phyloP scores from a whole-genome alignment of 53 echinoderm and acorn worm genomes.

The Holothuria scabra region DNA sequence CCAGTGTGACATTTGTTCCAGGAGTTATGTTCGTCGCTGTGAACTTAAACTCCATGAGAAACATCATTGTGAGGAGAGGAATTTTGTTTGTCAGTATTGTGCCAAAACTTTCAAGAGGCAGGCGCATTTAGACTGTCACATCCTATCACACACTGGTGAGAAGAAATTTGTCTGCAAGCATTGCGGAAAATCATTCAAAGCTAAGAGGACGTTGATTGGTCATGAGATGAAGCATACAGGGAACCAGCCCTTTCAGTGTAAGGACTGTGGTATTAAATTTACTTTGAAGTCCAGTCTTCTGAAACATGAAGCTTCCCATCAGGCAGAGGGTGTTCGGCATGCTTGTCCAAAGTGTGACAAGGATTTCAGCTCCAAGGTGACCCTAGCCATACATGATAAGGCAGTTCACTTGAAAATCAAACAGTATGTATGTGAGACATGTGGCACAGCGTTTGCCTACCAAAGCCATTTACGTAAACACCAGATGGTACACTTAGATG shows the following conservation, averaged over 20 bases:
- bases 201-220: slow-evolving; percentile 28
- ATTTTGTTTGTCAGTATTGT: slow-evolving; percentile 28
- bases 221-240: slow-evolving; percentile 41
- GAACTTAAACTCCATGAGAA: slow-evolving; percentile 37
- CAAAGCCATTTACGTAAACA: slow-evolving; percentile 42
- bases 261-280: slow-evolving; percentile 45
- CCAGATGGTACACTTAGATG: slow-evolving; percentile 43
- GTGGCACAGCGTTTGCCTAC: slow-evolving; percentile 42
- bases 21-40: slow-evolving; percentile 39
- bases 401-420: slow-evolving; percentile 37
- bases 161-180: slow-evolving; percentile 15
- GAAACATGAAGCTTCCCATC: slow-evolving; percentile 33
- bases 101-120: slow-evolving; percentile 45
- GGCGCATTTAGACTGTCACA: slow-evolving; percentile 41
- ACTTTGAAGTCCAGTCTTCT: slow-evolving; percentile 49
- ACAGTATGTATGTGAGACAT: slow-evolving; percentile 49
- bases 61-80: slow-evolving; percentile 28
- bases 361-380: slow-evolving; percentile 43
- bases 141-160: slow-evolving; percentile 40
- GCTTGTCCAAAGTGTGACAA: slow-evolving; percentile 43
- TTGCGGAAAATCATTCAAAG: slow-evolving; percentile 45
- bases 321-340: background rate
- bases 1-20: slow-evolving; percentile 23
- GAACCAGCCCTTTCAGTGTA: slow-evolving; percentile 36
- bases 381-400: slow-evolving; percentile 35